Evolutionary conservation across 2,113 vertebrate species (phyloP), one percentile per base, ranked within the genome.

Genomic region (Grammomys surdaster): DNA sequence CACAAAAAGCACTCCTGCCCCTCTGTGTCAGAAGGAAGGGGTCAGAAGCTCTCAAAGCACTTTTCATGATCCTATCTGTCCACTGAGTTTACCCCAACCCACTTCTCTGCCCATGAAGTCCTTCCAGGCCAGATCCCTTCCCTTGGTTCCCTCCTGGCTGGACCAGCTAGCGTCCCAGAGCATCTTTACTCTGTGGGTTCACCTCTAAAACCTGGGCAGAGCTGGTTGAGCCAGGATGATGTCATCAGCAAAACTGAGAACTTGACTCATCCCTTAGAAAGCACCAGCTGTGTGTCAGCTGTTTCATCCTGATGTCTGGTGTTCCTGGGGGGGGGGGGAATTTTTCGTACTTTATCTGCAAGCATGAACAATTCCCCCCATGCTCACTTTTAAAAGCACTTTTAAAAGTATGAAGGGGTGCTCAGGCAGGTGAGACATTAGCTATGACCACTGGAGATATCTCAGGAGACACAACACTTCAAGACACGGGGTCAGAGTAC

Each of bases 261-360:
- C 28, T 28, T 90, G 36, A 7, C 69, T 82, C n/a, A 77, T 13
- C 40, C 60, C 78, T 81, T 56, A 58, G n/a, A 43, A 90, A 97
- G 75, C 31, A 81, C 51, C 24, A 13, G 48, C 36, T 56, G 5
- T 28, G 6, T 65, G 3, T 33, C 46, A 65, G 33, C 26, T 80
- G 54, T 67, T 65, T 73, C 19, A 0, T 0, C 67, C 33, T 5
- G 1, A 31, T 2, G 2, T 22, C 89, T 69, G 19, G 0, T 31
- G 3, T 24, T 33, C 67, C 92, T 33, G 0, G 40, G 40, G 40
- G 40, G 40, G 40, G 40, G 77, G 43, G 13, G 7, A 31, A 36
- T 56, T 81, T 75, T 28, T 56, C 31, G 22, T 69, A 63, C 4
- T 19, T 6, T 19, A 3, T 24, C 51, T 46, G 9, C 14, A 76